These are phyloP conservation scores for Mamestra brassicae DNA, from an alignment of 2,888 invertebrate genomes.

Conservation along the genomic window DNA sequence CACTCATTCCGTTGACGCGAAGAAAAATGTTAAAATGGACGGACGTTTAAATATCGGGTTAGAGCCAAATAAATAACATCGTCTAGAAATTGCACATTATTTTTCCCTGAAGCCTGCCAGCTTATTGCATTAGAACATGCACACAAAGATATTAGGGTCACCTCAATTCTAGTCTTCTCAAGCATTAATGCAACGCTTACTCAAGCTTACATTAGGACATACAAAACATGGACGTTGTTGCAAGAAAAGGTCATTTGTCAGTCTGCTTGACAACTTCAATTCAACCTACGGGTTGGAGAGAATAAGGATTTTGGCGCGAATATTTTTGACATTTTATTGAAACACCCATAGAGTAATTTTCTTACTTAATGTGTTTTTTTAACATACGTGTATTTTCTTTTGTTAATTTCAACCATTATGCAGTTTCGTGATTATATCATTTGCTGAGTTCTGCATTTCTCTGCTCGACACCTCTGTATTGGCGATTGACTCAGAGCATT, in stretches of 20 bases:
- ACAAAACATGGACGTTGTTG: slow-evolving; percentile 12
- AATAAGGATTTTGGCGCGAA: neutral
- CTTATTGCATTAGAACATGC: slow-evolving; percentile 32
- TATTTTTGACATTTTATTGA: neutral
- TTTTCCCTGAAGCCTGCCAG: neutral
- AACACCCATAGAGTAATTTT: neutral
- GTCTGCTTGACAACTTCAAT: neutral
- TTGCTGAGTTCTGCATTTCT: neutral
- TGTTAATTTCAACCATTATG: neutral
- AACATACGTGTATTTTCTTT: neutral
- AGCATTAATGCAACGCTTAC: slow-evolving; percentile 31
- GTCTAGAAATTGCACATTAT: slow-evolving; percentile 1
- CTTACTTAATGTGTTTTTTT: neutral
- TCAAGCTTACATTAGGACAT: slow-evolving; percentile 35
- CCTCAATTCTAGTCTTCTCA: slow-evolving; percentile 27
- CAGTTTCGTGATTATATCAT: neutral
- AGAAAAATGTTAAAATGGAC: too few species aligned
- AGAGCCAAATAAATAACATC: neutral
- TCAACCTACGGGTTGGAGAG: neutral
- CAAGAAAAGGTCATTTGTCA: slow-evolving; percentile 17
- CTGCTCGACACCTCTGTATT: neutral
- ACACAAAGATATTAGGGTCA: slow-evolving; percentile 37
- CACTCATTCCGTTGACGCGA: too few species aligned
- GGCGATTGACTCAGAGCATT: slow-evolving; percentile 2
- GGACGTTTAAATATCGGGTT: too few species aligned